Evolutionary conservation across 2,888 invertebrate genomes (phyloP), one percentile per base, ranked within the genome.

Genomic region (Agriopis aurantiaria): DNA sequence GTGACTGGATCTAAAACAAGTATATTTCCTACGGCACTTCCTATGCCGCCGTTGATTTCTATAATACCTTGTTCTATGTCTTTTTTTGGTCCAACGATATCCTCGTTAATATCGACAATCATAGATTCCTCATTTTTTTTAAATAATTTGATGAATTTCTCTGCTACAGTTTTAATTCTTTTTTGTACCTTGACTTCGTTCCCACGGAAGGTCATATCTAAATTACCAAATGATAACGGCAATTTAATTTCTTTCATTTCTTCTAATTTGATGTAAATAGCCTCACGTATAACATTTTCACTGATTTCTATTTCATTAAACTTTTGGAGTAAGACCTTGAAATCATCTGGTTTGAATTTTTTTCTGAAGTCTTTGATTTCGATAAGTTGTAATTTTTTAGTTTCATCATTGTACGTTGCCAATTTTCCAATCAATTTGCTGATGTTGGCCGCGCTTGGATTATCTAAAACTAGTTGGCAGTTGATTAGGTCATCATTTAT

Each of bases 21-120:
- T 0, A 84, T 69, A 69, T 85, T 85, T 6, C 85, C 85, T 0
- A 85, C 78, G 14, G 83, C 77, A 14, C 85, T 79, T 5, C 82
- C 83, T 9, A 85, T 80, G 7, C 83, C 82, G 46, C 79, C 78
- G 60, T 80, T 80, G 9, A 75, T 74, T 65, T 77, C 76, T 11
- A 84, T 53, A 49, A 82, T 78, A n/a, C 77, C 76, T 56, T 71
- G 62, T 58, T 81, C 73, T 46, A 84, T 62, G 63, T 70, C 65
- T 76, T 79, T 78, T 12, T 72, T 62, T 0, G 77, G 59, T 40
- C 81, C 80, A 17, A 85, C 75, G 46, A 78, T 76, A 46, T 77
- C 60, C 43, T 76, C 72, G 23, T 69, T 74, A 55, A 83, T 75
- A 45, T 77, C 72, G 33, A 84, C 76, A 51, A 73, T 63, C 55